Evolutionary conservation across 2,113 vertebrate genomes (phyloP).

Genomic region (Neotragus pygmaeus): DNA sequence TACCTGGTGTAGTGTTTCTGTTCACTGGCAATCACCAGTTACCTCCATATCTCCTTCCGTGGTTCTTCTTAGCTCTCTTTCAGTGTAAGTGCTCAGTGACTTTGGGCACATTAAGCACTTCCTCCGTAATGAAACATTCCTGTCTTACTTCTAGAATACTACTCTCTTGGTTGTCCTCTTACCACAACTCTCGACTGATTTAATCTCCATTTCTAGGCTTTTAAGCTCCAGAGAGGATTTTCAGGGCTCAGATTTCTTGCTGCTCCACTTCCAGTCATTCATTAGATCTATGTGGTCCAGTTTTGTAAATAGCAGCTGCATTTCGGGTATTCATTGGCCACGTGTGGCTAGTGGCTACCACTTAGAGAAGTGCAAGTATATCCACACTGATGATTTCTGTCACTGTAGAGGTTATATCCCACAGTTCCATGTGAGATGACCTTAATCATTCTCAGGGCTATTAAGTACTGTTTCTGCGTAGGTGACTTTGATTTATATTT

Average conservation of each 20-base stretch:
- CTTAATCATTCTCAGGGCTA: background rate
- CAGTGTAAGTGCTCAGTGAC: background rate
- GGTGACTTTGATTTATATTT: background rate
- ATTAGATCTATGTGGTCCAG: background rate
- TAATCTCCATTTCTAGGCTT: background rate
- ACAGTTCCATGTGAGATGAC: background rate
- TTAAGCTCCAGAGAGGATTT: background rate
- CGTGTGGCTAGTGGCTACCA: background rate
- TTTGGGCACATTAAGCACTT: background rate
- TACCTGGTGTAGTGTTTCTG: background rate
- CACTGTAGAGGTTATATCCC: background rate
- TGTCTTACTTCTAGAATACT: background rate
- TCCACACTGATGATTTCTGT: background rate
- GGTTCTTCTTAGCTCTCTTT: background rate
- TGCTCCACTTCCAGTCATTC: background rate
- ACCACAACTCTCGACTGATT: background rate
- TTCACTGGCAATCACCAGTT: background rate
- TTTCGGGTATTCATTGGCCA: background rate
- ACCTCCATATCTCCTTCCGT: background rate
- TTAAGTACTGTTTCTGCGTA: background rate
- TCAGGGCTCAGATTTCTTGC: background rate
- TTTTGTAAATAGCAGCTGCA: background rate
- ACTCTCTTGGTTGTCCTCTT: background rate
- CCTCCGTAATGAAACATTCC: background rate
- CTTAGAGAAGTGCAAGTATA: too few species aligned